Conservation (phyloP, 2,113 vertebrate genomes). For the Gymnogyps californianus region DNA sequence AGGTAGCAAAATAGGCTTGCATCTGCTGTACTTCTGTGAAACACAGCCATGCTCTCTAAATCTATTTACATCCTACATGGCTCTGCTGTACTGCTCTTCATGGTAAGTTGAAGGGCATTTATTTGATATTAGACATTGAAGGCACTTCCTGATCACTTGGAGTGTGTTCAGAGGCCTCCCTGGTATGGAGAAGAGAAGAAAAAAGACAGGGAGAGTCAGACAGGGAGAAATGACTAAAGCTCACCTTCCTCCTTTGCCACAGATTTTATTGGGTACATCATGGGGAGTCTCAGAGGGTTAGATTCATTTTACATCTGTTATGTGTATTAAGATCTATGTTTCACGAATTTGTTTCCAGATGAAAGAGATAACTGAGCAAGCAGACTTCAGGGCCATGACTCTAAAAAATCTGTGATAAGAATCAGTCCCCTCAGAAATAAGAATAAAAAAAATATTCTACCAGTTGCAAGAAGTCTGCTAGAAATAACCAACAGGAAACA, state of each 20-base stretch:
- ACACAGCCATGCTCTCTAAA: background rate
- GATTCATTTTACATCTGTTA: background rate
- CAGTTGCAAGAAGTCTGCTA: background rate
- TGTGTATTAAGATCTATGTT: background rate
- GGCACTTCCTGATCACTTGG: background rate
- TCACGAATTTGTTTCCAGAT: background rate
- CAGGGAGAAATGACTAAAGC: background rate
- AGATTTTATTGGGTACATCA: background rate
- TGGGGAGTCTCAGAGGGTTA: background rate
- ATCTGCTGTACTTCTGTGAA: background rate
- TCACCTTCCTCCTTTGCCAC: background rate
- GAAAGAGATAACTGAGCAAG: background rate
- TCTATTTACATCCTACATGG: background rate
- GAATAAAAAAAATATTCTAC: background rate
- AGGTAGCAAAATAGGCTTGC: background rate
- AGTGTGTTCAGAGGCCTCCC: background rate
- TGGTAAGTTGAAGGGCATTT: background rate
- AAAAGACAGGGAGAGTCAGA: background rate
- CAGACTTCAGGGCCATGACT: background rate
- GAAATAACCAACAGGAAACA: background rate
- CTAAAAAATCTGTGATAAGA: background rate
- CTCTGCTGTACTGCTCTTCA: background rate
- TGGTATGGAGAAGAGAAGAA: background rate
- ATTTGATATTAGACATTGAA: background rate
- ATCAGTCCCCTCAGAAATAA: background rate